These are phyloP conservation scores for Spizaetus ornatus DNA, from an alignment of 2,113 vertebrate species.

Conservation along the genomic window DNA sequence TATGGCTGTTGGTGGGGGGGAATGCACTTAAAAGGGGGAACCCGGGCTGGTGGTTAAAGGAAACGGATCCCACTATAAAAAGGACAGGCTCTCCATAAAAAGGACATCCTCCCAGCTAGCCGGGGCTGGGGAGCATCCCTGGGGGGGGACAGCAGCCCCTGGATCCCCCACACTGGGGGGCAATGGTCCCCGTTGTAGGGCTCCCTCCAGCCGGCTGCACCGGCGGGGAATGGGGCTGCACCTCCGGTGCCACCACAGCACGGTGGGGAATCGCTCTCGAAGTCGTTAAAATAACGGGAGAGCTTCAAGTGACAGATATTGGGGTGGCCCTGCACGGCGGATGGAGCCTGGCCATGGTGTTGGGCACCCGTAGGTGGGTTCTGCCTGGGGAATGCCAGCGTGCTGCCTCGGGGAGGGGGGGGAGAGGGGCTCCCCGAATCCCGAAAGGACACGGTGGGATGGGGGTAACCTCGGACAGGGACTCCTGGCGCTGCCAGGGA, in stretches of 20 bases:
- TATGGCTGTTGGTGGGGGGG: not conserved
- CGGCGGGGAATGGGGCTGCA: accelerated
- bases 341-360: not conserved
- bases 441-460: not conserved
- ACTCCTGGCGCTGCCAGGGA: not conserved
- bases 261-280: accelerated
- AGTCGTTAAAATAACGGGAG: not conserved
- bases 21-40: not conserved
- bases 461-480: not conserved
- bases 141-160: not conserved
- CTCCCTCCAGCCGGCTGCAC: not conserved
- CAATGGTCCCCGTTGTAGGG: not conserved
- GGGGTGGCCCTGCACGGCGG: too few relatives aligned
- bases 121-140: not conserved
- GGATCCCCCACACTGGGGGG: accelerated
- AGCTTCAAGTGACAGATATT: not conserved
- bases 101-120: not conserved
- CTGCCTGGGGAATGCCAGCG: not conserved
- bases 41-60: not conserved
- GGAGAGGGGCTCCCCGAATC: not conserved
- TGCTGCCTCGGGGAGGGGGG: not conserved
- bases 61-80: not conserved
- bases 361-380: accelerated
- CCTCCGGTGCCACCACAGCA: not conserved
- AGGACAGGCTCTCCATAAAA: not conserved